Percentiles rank a stretch among this genome's conserved stretches.
Evolutionary conservation across 2,113 vertebrate species (phyloP).

Genomic region (Clupea harengus): DNA sequence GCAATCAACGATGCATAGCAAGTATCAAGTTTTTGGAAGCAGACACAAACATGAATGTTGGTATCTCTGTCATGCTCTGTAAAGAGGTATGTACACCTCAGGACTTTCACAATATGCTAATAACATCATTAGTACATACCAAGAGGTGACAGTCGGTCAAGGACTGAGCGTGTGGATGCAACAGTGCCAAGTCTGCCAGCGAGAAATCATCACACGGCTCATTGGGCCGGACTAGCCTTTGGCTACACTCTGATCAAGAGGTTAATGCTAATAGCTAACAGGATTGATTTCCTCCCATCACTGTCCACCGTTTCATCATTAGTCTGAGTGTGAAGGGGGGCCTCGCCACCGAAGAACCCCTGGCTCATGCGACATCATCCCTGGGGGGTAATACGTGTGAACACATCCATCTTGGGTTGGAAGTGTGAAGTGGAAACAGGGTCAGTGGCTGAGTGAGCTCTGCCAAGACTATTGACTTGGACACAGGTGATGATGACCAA

Average conservation of each 20-base stretch:
- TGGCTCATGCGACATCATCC: background rate
- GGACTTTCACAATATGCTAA: background rate
- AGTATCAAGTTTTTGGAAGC: background rate
- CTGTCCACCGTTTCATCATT: conserved; percentile 21
- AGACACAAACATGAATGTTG: background rate
- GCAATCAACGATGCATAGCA: no score
- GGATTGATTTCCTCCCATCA: conserved; percentile 7
- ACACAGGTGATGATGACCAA: background rate
- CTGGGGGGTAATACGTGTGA: background rate
- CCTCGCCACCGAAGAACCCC: background rate
- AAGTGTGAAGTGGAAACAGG: background rate
- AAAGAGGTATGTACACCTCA: background rate
- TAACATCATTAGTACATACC: background rate
- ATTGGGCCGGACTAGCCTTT: background rate
- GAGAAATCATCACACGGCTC: background rate
- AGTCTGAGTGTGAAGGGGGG: background rate
- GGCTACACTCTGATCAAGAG: conserved; percentile 1
- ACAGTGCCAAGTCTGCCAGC: background rate
- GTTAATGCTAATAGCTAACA: conserved; percentile 27
- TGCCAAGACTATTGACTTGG: background rate
- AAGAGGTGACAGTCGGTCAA: background rate
- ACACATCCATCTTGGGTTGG: background rate
- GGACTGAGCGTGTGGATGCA: background rate
- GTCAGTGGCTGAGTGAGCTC: background rate
- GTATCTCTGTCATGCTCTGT: background rate